Base-by-base conservation (phyloP, 2,888 invertebrate genomes). In the Eupithecia dodoneata region DNA sequence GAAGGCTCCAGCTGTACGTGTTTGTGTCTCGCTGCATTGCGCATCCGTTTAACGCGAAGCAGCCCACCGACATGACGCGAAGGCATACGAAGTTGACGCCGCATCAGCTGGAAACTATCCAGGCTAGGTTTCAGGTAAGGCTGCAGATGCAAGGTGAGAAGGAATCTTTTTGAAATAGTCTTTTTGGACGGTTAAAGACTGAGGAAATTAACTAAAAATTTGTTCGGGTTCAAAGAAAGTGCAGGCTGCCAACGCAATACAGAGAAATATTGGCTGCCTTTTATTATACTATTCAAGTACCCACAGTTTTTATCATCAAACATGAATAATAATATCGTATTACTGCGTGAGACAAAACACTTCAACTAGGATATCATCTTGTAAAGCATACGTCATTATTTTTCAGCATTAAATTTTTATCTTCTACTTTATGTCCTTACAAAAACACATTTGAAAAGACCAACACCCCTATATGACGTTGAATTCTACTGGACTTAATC, bases 31-130 rank as follows among this genome's bases (percentile, higher is more conserved):
- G 99, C 90, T 99, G 99, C 94, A 97, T 99, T 88, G 99, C 99
- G 9, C 99, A 99, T 95, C 99, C 99, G 9, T 99, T 99, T 96
- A 99, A 99, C 94, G 99, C 99, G 13, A 99, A 99, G 94, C 99
- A 99, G 91, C 99, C 99, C 0, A 99, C 99, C 9, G 99, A 99
- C 91, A 99, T 99, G 99, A 99, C 99, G 3, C 96, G 98, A 87
- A 96, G 99, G 81, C 99, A 99, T 91, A 97, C 98, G 76, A 99
- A 99, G 96, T 97, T 99, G 74, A 98, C 98, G 76, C 98, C 99
- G 90, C 98, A 99, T 91, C 99, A 99, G 93, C 95, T 99, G 83
- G 99, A 99, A 93, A 97, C 98, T 66, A 98, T 99, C 87, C 98
- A 98, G 90, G 98, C 98, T 85, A 96, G 99, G 92, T 99, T 99